A percentile compares a stretch with the other conserved stretches of the same genome.
phyloP scores from a whole-genome alignment of 2,888 invertebrate genomes.

The Stramonita haemastoma region DNA sequence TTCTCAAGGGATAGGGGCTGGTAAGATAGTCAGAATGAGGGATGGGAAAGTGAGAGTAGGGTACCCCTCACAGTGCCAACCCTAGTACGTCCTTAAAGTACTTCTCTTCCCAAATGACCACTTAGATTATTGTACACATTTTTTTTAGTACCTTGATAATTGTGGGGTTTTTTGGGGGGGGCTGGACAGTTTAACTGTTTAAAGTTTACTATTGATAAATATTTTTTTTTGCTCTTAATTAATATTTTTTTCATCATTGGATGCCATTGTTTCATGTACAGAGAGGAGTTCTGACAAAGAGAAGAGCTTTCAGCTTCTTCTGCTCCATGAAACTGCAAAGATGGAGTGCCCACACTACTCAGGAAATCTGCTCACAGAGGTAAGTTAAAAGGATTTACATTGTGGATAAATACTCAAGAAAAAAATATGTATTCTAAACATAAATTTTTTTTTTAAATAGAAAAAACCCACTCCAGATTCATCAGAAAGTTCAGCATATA shows the following conservation, averaged over 20 bases:
- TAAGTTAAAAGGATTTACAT: background rate
- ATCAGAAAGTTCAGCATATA: too few species aligned
- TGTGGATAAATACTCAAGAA: too few species aligned
- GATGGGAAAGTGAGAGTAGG: too few species aligned
- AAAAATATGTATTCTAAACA: too few species aligned
- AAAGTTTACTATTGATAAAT: background rate
- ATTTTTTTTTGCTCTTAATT: background rate
- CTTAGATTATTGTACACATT: background rate
- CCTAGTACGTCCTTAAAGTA: too few species aligned
- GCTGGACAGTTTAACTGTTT: background rate
- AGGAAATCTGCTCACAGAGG: constrained; percentile 20
- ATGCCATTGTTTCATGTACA: background rate
- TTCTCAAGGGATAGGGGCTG: too few species aligned
- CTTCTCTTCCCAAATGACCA: too few species aligned
- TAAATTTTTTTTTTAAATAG: too few species aligned
- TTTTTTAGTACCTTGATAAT: background rate
- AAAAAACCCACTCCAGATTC: too few species aligned
- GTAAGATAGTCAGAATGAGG: too few species aligned
- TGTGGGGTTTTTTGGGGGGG: background rate
- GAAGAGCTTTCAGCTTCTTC: constrained; percentile 35
- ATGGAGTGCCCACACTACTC: constrained; percentile 36
- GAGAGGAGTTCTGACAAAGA: constrained; percentile 29
- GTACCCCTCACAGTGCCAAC: too few species aligned
- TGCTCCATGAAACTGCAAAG: constrained; percentile 34
- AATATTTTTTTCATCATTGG: background rate